Base-by-base conservation (phyloP, 1,140 invertebrate genomes). In the Phenacoccus solenopsis region DNA sequence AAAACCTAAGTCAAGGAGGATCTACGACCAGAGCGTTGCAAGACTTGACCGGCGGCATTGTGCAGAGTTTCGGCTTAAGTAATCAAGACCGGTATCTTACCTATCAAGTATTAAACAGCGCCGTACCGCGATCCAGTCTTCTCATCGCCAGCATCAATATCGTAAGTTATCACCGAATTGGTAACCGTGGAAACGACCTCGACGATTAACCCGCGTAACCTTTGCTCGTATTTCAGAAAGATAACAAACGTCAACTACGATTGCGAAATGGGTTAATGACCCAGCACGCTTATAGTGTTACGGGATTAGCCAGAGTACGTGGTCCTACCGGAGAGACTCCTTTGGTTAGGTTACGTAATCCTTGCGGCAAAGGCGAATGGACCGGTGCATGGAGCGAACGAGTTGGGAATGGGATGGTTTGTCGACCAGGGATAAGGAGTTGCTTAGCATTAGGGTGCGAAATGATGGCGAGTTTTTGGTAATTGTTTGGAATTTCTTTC, bases 31-130 rank as follows among this genome's bases (percentile, higher is more conserved):
- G 88, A 76, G 88, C 87, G 0, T 79, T 91, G 57, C 88, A 90
- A 78, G 89, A 90, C 76, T 82, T 91, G 68, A 88, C 88, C 0
- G 88, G 89, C 57, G 88, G 88, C 38, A 87, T 91, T 69, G 87
- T 90, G 68, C 89, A 91, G 79, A 89, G 86, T 78, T 88, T 90
- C 75, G 81, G 81, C 16, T 77, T 88, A 2, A 80, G 78, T 38
- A 83, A 82, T 72, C 84, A 87, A 77, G 84, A 87, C 75, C 79
- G 82, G 70, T 84, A 82, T 75, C 80, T 87, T 61, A 86, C 86
- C 22, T 85, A 85, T 73, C 87, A 87, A 80, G 87, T 89, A 71
- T 81, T 89, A 22, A 85, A 86, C 75, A 84, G 85, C 72, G 87
- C 86, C 35, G 85, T 89, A 72, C 87, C 88, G n/a, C 78, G 87